Evolutionary conservation across 1,140 invertebrate genomes (phyloP).

Genomic region (Nasonia longicornis): DNA sequence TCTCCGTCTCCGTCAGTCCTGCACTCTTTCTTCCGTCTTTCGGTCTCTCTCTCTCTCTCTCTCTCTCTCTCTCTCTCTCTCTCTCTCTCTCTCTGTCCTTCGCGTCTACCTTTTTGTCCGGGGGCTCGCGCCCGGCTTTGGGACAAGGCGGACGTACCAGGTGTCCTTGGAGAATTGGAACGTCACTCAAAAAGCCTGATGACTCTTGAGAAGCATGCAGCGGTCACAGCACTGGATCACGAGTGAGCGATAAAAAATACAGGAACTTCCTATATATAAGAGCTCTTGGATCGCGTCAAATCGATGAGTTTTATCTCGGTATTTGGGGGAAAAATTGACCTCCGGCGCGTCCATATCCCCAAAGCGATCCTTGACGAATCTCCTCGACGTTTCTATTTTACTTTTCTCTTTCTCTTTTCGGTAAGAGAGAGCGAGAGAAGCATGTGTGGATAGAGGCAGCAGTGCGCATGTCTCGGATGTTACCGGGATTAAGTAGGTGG

Average conservation of each 20-base stretch:
- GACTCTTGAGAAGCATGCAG: slow-evolving; percentile 22
- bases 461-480: background rate
- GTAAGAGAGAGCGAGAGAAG: background rate
- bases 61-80: too few relatives aligned
- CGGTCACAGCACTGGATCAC: background rate
- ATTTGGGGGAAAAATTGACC: slow-evolving; percentile 33
- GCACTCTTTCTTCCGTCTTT: slow-evolving; percentile 19
- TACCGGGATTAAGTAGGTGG: slow-evolving; percentile 33
- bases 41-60: background rate
- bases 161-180: slow-evolving; percentile 47
- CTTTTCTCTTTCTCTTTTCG: slow-evolving; percentile 1
- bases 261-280: slow-evolving; percentile 46
- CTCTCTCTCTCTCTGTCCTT: background rate
- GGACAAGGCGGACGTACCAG: slow-evolving; percentile 22
- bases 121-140: background rate
- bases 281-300: slow-evolving; percentile 24
- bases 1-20: slow-evolving; percentile 17
- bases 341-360: background rate
- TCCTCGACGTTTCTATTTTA: slow-evolving; percentile 28
- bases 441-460: background rate
- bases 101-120: slow-evolving; percentile 23
- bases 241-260: slow-evolving; percentile 22
- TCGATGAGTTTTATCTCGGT: slow-evolving; percentile 24
- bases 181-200: slow-evolving; percentile 44
- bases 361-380: slow-evolving; percentile 19